Evolutionary conservation across 2,113 vertebrate genomes (phyloP).

Genomic region (Neolamprologus caudopunctatus): DNA sequence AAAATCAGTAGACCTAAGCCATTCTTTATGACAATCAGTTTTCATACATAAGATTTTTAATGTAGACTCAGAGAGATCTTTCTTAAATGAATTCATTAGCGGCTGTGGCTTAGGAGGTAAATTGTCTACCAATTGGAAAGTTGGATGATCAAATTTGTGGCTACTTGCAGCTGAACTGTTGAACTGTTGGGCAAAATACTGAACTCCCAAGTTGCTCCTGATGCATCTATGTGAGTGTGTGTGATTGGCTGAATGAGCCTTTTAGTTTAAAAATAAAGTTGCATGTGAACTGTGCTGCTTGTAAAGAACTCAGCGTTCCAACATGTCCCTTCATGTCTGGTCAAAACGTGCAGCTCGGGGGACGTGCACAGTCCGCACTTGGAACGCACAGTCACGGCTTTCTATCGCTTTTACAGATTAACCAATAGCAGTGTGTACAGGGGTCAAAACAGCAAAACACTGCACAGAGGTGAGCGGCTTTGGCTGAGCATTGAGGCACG

Average conservation of each 20-base stretch:
- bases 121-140: not conserved
- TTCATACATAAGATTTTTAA: not conserved
- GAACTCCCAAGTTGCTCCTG: not conserved
- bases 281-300: not conserved
- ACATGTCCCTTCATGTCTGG: not conserved
- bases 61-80: not conserved
- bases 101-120: not conserved
- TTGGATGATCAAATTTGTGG: not conserved
- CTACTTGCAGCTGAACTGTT: not conserved
- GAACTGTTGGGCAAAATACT: not conserved
- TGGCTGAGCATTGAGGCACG: not conserved
- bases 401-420: not conserved
- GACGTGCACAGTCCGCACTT: not conserved
- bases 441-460: not conserved
- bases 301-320: not conserved
- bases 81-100: not conserved
- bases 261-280: not conserved
- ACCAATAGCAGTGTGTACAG: not conserved
- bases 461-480: constrained; percentile 22
- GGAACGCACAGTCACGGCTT: not conserved
- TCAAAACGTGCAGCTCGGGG: not conserved
- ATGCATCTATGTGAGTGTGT: not conserved
- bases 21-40: not conserved
- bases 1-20: not conserved
- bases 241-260: not conserved